Conservation (phyloP, 2,113 vertebrate genomes). For the Gulo gulo region DNA sequence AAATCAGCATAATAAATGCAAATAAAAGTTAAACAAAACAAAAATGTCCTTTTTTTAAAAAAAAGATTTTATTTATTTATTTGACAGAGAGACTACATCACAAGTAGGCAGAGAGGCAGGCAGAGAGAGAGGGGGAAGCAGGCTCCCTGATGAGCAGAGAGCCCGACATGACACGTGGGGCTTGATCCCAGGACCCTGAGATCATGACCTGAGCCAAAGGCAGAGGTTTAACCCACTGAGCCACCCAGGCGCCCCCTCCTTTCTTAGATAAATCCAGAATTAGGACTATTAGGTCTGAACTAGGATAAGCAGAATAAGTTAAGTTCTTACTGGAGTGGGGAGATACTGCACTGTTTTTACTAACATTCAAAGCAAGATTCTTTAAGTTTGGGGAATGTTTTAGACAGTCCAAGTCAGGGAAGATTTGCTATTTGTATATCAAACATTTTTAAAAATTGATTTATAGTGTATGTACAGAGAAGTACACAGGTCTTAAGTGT, state of each 20-base stretch:
- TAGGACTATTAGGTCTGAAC: background rate
- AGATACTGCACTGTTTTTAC: constrained; percentile 16
- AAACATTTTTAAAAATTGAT: background rate
- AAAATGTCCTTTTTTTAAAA: too few species aligned
- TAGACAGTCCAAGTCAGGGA: background rate
- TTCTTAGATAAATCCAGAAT: constrained; percentile 17
- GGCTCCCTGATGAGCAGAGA: too few species aligned
- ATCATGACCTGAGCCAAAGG: too few species aligned
- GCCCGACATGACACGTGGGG: too few species aligned
- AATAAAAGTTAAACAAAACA: background rate
- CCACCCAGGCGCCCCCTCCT: background rate
- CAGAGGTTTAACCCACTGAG: too few species aligned
- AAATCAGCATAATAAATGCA: background rate
- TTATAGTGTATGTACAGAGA: background rate
- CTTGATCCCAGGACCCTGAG: too few species aligned
- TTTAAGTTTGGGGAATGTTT: background rate
- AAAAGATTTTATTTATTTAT: too few species aligned
- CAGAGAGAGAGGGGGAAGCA: too few species aligned
- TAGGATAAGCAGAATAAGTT: constrained; percentile 32
- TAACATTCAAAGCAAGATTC: constrained; percentile 15
- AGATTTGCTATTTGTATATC: constrained; percentile 20
- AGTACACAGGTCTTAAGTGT: background rate
- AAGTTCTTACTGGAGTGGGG: background rate
- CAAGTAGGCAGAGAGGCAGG: too few species aligned
- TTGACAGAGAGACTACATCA: too few species aligned